phyloP scores from a whole-genome alignment of 2,888 invertebrate genomes.

The Trichacis sp. region DNA sequence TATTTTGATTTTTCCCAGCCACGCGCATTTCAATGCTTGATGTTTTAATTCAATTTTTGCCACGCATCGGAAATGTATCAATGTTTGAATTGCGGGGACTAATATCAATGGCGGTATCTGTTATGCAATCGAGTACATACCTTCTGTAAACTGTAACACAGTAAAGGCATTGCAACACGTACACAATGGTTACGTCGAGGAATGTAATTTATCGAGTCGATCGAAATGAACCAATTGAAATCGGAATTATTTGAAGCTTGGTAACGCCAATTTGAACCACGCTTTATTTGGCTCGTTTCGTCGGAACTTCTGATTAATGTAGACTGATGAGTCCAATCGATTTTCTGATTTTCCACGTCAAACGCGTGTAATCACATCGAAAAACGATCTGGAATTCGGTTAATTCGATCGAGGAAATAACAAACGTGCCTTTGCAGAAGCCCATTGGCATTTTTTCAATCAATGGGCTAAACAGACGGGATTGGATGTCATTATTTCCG shows the following conservation, averaged over 20 bases:
- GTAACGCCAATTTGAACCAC: slow-evolving; percentile 21
- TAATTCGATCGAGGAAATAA: too few relatives aligned
- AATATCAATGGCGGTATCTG: neutral
- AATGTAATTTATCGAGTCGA: slow-evolving; percentile 25
- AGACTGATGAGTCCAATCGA: neutral
- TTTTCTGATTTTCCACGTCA: too few relatives aligned
- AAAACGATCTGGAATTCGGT: too few relatives aligned
- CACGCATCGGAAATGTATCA: neutral
- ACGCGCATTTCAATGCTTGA: neutral
- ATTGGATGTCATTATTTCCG: slow-evolving; percentile 61
- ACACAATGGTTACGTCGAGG: slow-evolving; percentile 12
- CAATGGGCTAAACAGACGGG: slow-evolving; percentile 64
- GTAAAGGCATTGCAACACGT: slow-evolving; percentile 19
- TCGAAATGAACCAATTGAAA: slow-evolving; percentile 29
- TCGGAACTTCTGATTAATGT: neutral
- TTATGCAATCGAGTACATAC: neutral
- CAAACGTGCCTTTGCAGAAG: too few relatives aligned
- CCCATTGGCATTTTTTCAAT: slow-evolving; percentile 62
- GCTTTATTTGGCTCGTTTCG: slow-evolving; percentile 19
- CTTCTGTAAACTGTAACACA: slow-evolving; percentile 20
- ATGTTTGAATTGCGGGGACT: neutral
- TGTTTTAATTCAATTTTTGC: neutral
- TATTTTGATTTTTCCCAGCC: too few relatives aligned
- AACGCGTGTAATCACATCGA: too few relatives aligned
- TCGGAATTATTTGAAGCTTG: slow-evolving; percentile 21